Base-by-base conservation (phyloP, 2,797 vertebrate genomes). In the Urosaurus nigricauda region DNA sequence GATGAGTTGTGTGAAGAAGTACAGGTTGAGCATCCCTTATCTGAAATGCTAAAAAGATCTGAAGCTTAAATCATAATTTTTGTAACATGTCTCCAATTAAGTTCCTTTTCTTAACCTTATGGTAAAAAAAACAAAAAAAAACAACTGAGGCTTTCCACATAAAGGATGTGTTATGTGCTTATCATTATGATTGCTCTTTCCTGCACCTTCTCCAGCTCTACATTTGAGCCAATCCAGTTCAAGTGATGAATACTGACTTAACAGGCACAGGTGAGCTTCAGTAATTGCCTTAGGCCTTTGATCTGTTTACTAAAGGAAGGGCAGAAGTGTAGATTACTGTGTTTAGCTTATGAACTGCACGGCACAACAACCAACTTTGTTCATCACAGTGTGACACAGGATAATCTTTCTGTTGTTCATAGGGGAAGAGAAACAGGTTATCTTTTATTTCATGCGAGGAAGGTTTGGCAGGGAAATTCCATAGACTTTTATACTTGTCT, bases 221-320 rank as follows among this genome's bases (percentile, higher is more conserved):
- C n/a, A 56, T 35, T 56, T 80, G 79, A 80, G n/a, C n/a, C 53
- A 80, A 60, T 58, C 53, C 53, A 37, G 53, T 56, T 80, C 53
- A 56, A 58, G 9, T 83, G 29, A 68, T 17, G 17, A 70, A 70
- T 29, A 83, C 82, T 70, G 65, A 35, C 29, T 51, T 53, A 68
- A 84, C 29, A 84, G 82, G 53, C 43, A 84, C 63, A 83, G 53
- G 58, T 79, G n/a, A 80, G n/a, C n/a, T 35, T 9, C 79, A 80
- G 53, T 21, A 17, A 21, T 24, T 35, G 79, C 79, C n/a, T 80
- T 58, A 35, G 53, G 53, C n/a, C 53, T 80, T 80, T 80, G n/a
- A 60, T 80, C 56, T 80, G 17, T 80, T 80, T 80, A 80, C 51
- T 24, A 80, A 80, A 56, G 53, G 53, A 80, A 53, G 79, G 79